phyloP scores from a whole-genome alignment of 1,140 invertebrate species.

The Saccostrea glomerata region DNA sequence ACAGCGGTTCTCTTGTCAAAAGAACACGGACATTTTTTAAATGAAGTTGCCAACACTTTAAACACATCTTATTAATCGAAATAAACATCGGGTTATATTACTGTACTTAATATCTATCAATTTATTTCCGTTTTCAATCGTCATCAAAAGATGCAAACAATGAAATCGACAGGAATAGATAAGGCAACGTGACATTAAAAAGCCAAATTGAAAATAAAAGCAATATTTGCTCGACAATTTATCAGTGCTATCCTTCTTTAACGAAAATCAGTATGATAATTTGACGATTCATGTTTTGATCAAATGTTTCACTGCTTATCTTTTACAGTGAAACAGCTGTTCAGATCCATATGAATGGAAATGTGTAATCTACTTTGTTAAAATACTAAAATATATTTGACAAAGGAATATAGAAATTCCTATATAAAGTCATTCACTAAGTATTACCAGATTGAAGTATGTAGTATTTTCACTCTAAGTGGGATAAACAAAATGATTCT shows the following conservation, averaged over 20 bases:
- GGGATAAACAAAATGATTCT: too few relatives aligned
- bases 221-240: not conserved
- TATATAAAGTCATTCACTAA: too few relatives aligned
- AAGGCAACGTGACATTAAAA: conserved; percentile 12
- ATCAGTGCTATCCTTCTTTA: conserved; percentile 18
- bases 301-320: not conserved
- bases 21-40: not conserved
- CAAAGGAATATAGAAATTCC: too few relatives aligned
- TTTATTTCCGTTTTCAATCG: conserved; percentile 4
- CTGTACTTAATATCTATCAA: not conserved
- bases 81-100: not conserved
- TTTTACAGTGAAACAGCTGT: not conserved
- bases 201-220: conserved; percentile 24
- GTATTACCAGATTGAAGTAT: too few relatives aligned
- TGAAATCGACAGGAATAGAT: not conserved
- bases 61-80: not conserved
- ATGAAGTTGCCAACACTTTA: conserved; percentile 4
- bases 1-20: conserved; percentile 9
- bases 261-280: not conserved
- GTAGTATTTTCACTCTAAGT: too few relatives aligned
- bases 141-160: conserved; percentile 8
- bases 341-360: too few relatives aligned
- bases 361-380: too few relatives aligned
- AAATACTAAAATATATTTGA: too few relatives aligned
- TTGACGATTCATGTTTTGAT: not conserved